Evolutionary conservation across 2,113 vertebrate genomes (phyloP).

Genomic region (Passer domesticus): DNA sequence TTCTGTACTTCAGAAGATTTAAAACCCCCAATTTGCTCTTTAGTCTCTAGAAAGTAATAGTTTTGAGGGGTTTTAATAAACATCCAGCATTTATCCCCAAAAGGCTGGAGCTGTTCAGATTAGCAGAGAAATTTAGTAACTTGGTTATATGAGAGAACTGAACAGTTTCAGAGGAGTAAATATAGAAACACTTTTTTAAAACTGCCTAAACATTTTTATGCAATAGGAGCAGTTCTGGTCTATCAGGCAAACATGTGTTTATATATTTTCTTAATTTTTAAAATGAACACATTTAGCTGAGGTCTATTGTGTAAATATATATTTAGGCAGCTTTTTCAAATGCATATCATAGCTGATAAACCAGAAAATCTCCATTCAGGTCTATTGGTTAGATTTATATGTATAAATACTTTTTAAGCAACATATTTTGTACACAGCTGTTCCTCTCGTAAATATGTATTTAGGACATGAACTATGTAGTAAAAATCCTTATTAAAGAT

Average conservation of each 20-base stretch:
- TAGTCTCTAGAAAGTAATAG: conserved; percentile 51
- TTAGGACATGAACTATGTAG: conserved; percentile 68
- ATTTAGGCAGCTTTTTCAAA: conserved; percentile 74
- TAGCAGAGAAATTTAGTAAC: conserved; percentile 10
- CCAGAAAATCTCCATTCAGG: conserved; percentile 69
- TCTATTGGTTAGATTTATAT: conserved; percentile 72
- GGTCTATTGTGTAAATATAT: conserved; percentile 74
- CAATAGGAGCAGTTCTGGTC: conserved; percentile 59
- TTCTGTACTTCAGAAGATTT: conserved; percentile 55
- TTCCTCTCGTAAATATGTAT: conserved; percentile 72
- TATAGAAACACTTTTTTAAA: conserved; percentile 55
- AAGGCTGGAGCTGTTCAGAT: conserved; percentile 23
- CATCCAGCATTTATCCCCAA: neutral
- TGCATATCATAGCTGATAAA: conserved; percentile 72
- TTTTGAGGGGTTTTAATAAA: conserved; percentile 48
- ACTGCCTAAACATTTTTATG: conserved; percentile 68
- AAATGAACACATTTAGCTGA: conserved; percentile 73
- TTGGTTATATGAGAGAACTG: conserved; percentile 3
- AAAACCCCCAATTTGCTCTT: conserved; percentile 5
- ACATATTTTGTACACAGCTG: conserved; percentile 72
- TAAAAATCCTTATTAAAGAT: conserved; percentile 71
- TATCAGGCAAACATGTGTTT: conserved; percentile 66
- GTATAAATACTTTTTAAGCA: conserved; percentile 74
- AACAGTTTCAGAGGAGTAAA: conserved; percentile 44
- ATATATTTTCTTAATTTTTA: conserved; percentile 71